phyloP scores from a whole-genome alignment of 2,888 invertebrate species.

The Unio pictorum region DNA sequence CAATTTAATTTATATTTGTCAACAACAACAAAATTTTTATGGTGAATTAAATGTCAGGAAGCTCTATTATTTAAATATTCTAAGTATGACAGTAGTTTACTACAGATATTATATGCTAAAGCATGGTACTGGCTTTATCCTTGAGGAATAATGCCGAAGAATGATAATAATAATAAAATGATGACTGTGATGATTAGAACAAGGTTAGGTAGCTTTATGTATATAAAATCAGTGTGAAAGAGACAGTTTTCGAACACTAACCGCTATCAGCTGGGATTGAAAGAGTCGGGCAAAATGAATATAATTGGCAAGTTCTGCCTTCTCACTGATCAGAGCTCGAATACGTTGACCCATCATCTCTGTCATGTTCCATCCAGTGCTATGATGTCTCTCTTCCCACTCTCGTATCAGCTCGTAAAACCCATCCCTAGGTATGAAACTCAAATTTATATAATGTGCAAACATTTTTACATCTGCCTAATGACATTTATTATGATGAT shows the following conservation, averaged over 20 bases:
- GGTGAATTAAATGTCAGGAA: no score
- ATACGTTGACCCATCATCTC: conserved; percentile 73
- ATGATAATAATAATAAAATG: no score
- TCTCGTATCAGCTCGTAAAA: conserved; percentile 83
- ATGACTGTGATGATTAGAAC: not conserved
- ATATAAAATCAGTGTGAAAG: not conserved
- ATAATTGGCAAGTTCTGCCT: conserved; percentile 81
- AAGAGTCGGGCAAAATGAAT: conserved; percentile 86
- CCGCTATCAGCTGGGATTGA: conserved; percentile 75
- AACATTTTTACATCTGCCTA: no score
- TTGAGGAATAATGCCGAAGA: no score
- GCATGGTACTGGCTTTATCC: no score
- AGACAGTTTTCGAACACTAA: conserved; percentile 28
- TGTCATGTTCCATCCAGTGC: conserved; percentile 76
- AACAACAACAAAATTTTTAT: no score
- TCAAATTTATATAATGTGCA: no score
- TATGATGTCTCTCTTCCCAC: conserved; percentile 79
- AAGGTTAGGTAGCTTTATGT: not conserved
- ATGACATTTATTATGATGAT: no score
- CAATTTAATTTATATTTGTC: no score
- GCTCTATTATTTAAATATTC: no score
- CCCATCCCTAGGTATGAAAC: conserved; percentile 76
- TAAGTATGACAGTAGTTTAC: no score
- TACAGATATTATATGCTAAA: no score
- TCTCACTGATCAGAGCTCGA: conserved; percentile 75